phyloP scores from a whole-genome alignment of 2,797 vertebrate species.

The Acanthopagrus latus region DNA sequence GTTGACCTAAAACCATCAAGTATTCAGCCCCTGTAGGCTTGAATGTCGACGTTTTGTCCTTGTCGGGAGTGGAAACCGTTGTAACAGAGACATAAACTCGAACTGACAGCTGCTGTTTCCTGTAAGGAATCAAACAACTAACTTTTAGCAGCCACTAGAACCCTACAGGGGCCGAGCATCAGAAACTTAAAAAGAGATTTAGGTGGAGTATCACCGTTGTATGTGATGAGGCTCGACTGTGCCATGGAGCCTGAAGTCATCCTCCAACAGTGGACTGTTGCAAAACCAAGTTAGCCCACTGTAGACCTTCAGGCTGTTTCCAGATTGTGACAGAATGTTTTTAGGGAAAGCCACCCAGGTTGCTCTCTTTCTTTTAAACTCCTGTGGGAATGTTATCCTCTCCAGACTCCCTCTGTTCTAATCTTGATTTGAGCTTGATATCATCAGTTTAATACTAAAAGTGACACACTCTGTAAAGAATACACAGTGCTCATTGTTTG shows the following conservation, averaged over 20 bases:
- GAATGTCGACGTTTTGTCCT: slow-evolving; percentile 31
- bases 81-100: slow-evolving; percentile 24
- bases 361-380: background rate
- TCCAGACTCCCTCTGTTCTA: background rate
- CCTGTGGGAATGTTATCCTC: background rate
- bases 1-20: slow-evolving; percentile 5
- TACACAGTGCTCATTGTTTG: background rate
- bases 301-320: background rate
- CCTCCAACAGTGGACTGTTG: accelerated
- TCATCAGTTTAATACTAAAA: background rate
- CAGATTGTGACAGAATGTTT: background rate
- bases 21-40: slow-evolving; percentile 4
- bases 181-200: slow-evolving; percentile 13
- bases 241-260: background rate
- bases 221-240: background rate
- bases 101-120: slow-evolving; percentile 36
- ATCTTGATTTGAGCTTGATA: background rate
- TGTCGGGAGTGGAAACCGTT: background rate
- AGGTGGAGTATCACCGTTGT: background rate
- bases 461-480: background rate
- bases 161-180: background rate
- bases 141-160: background rate
- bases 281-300: background rate
- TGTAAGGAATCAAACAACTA: slow-evolving; percentile 10
- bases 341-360: background rate